phyloP scores from a whole-genome alignment of 2,113 vertebrate genomes.

The Stomatorhinus ivindoensis region DNA sequence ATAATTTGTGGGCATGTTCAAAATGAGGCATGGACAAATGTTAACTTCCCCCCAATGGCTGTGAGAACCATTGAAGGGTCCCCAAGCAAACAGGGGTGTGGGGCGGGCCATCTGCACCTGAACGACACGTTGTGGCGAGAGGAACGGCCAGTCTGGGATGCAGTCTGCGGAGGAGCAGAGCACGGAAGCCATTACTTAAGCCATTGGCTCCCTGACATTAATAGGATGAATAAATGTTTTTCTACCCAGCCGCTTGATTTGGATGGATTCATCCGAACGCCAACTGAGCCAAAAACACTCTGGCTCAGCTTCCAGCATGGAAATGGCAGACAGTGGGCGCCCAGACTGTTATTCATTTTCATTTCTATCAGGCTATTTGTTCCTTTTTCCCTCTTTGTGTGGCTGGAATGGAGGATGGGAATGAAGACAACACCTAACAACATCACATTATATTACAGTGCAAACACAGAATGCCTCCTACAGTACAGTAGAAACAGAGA shows the following conservation, averaged over 20 bases:
- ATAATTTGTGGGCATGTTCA: no score
- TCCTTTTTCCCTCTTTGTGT: not conserved
- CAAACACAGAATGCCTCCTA: not conserved
- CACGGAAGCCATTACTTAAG: conserved; percentile 53
- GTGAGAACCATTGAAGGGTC: not conserved
- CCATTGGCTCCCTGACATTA: conserved; percentile 55
- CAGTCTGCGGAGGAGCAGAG: conserved; percentile 44
- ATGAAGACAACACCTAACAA: not conserved
- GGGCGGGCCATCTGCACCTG: not conserved
- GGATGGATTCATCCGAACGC: conserved; percentile 55
- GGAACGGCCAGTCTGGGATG: conserved; percentile 40
- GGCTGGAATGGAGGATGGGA: not conserved
- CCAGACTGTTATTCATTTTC: conserved; percentile 21
- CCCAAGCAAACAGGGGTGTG: not conserved
- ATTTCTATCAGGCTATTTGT: conserved; percentile 28
- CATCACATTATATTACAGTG: not conserved
- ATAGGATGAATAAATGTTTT: conserved; percentile 59
- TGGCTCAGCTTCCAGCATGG: conserved; percentile 39
- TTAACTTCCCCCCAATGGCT: not conserved
- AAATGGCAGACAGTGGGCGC: conserved; percentile 38
- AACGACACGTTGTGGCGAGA: not conserved
- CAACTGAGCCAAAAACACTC: conserved; percentile 50
- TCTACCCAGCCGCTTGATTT: conserved; percentile 52
- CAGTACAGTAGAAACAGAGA: not conserved
- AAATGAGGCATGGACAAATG: not conserved